Evolutionary conservation across 2,888 invertebrate species (phyloP), one percentile per base, ranked within the genome.

Genomic region (Phaonia tiefii): DNA sequence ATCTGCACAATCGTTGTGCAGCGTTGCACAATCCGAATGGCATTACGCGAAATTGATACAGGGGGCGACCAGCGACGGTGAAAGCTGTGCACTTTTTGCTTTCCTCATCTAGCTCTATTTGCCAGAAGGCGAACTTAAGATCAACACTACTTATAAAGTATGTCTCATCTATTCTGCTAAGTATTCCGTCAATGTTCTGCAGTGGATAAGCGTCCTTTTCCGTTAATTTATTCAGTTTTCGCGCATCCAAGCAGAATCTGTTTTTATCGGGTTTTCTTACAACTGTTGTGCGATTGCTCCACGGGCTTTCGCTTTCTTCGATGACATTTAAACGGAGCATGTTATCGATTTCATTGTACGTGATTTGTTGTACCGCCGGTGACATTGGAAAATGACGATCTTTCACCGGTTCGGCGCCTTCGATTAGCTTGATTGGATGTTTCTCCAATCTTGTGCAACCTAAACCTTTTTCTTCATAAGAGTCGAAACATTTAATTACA

Each of bases 241-340:
- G 11, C 1, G 75, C 75, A 17, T 76, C 70, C 2, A 74, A 20
- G 42, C 75, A 76, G 5, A 76, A 63, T 2, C 75, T 15, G 25
- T 70, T 70, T 31, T 31, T 31, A 31, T 54, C 75, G n/a, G 70
- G 51, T 20, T 76, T 75, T 44, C 69, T 58, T 0, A 86, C 84
- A 49, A 87, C 80, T 0, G 86, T 84, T 1, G 86, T 83, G 0
- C 87, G 86, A 4, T 85, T 86, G 7, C 56, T 70, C 75, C 70
- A 75, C n/a, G n/a, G n/a, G n/a, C n/a, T n/a, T 0, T 69, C 69
- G 39, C 75, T 75, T 22, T 49, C 42, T 42, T 75, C 75, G 3
- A 75, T 75, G 10, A 70, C 75, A 11, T 49, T 51, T 25, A 44
- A n/a, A 8, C n/a, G 10, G 2, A 44, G 44, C 44, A 44, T 44